Evolutionary conservation across 2,797 vertebrate genomes (phyloP).

Genomic region (Chiloscyllium punctatum): DNA sequence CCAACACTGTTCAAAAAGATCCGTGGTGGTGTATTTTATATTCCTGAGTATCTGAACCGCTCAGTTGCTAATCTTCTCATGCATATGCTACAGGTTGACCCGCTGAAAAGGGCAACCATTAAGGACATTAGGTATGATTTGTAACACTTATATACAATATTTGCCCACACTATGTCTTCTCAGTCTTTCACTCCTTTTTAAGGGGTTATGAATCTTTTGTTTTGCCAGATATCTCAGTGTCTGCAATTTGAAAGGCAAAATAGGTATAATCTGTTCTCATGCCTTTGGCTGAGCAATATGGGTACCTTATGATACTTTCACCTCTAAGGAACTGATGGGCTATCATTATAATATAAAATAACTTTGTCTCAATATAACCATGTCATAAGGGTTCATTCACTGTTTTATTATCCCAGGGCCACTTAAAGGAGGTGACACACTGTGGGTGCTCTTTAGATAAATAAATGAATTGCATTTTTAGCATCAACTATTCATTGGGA

Average conservation of each 20-base stretch:
- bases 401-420: too few relatives aligned
- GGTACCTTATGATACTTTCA: not conserved
- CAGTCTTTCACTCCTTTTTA: not conserved
- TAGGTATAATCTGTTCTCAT: not conserved
- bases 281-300: not conserved
- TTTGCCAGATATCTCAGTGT: not conserved
- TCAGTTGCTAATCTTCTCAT: constrained; percentile 85
- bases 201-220: not conserved
- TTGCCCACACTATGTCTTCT: not conserved
- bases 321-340: not conserved
- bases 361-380: not conserved
- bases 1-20: constrained; percentile 98
- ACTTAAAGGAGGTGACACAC: not conserved
- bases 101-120: constrained; percentile 92
- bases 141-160: too few relatives aligned
- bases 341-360: too few relatives aligned
- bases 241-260: not conserved
- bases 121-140: constrained; percentile 86
- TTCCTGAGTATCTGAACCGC: constrained; percentile 89
- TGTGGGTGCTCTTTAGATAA: not conserved
- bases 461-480: not conserved
- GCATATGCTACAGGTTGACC: constrained; percentile 96
- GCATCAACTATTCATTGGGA: not conserved
- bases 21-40: constrained; percentile 94
- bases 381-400: not conserved